Evolutionary conservation across 2,888 invertebrate genomes (phyloP), one percentile per base, ranked within the genome.

Genomic region (Netelia melanura): DNA sequence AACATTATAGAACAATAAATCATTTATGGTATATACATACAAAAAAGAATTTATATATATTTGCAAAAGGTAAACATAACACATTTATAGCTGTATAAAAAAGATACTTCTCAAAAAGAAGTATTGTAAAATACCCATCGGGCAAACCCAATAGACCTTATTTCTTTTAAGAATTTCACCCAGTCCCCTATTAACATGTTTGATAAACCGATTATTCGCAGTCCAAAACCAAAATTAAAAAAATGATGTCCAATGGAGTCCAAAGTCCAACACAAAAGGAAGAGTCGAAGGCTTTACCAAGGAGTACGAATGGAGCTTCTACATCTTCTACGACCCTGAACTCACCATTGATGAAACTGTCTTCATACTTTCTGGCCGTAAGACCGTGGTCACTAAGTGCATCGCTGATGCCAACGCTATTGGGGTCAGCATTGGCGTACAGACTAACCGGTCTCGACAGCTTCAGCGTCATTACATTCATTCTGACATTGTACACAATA

Each of bases 301-400:
- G 83, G 11, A 87, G 85, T 71, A 80, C 84, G 14, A 87, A 88
- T 68, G 88, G 88, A 72, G 68, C 87, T 25, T 83, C 89, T 1
- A 68, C 85, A 14, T 30, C 87, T 6, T 88, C 89, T 3, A 90
- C 90, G 1, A 90, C 89, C 1, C 83, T 90, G 23, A 88, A 90
- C 62, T 93, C 93, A 83, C 96, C 97, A 3, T 94, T 97, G 88
- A 98, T 98, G 97, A 98, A 98, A 94, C 94, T 98, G 62, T 97
- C 98, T 81, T 98, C 98, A 14, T 98, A 98, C 93, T 96, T 98
- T 87, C 94, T 98, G 88, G 98, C 99, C 1, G 94, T 98, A 86
- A 95, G 99, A 86, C 99, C 99, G 38, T 99, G 99, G 98, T 98
- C 98, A 0, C 94, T 98, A 88, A 98, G 98, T 90, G 98, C 97